Conservation (phyloP, 2,797 vertebrate species). For the Phalloptychus januarius region DNA sequence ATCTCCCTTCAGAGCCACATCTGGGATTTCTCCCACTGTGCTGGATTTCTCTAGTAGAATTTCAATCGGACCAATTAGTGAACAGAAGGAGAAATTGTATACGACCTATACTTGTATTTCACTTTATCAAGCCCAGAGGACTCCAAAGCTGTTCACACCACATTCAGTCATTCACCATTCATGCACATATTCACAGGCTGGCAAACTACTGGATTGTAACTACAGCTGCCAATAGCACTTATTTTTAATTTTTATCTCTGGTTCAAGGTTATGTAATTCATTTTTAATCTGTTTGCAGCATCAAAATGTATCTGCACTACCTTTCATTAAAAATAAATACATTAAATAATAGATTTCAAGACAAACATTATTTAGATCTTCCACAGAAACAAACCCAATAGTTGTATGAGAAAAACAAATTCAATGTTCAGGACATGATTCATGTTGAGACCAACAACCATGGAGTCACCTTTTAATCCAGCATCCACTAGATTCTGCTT, state of each 20-base stretch:
- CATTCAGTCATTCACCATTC: too few species aligned
- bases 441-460: slow-evolving; percentile 8
- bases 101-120: too few species aligned
- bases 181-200: too few species aligned
- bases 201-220: too few species aligned
- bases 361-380: background rate
- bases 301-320: background rate
- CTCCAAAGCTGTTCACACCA: too few species aligned
- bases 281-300: slow-evolving; percentile 2
- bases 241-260: background rate
- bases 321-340: background rate
- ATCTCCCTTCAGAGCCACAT: too few species aligned
- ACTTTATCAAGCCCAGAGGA: too few species aligned
- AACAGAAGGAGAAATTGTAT: too few species aligned
- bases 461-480: background rate
- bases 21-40: too few species aligned
- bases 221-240: too few species aligned
- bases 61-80: too few species aligned
- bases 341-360: background rate
- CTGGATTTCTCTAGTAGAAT: too few species aligned
- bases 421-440: background rate
- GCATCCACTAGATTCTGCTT: background rate
- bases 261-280: background rate
- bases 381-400: background rate
- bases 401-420: slow-evolving; percentile 10